phyloP scores from a whole-genome alignment of 2,888 invertebrate genomes.

The Hydroisotoma schaefferi region DNA sequence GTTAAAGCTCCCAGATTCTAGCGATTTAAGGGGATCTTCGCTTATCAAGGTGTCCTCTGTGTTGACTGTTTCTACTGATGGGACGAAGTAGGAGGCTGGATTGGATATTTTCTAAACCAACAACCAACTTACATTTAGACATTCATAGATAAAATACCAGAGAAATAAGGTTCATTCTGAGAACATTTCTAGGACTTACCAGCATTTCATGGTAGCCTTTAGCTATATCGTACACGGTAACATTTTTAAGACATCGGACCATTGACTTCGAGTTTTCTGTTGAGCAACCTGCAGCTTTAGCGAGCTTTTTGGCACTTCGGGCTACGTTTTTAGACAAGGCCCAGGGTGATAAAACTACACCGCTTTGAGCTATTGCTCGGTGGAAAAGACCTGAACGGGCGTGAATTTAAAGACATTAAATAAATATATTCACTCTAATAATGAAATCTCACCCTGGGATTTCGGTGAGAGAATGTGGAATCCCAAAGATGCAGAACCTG shows the following conservation, averaged over 20 bases:
- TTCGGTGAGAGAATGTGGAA: conserved; percentile 22
- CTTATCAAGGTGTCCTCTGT: neutral
- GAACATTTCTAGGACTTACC: conserved; percentile 2
- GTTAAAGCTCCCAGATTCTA: neutral
- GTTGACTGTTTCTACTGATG: neutral
- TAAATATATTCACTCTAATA: neutral
- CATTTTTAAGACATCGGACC: conserved; percentile 2
- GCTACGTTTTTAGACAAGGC: neutral
- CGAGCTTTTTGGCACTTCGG: neutral
- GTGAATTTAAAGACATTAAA: neutral
- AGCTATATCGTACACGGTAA: neutral
- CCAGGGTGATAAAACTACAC: neutral
- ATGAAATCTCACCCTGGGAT: conserved; percentile 18
- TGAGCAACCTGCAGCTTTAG: neutral
- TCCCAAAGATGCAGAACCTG: conserved; percentile 17
- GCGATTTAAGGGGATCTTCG: neutral
- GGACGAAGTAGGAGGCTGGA: conserved; percentile 7
- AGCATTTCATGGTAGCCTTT: neutral
- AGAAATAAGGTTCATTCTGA: neutral
- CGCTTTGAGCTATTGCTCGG: neutral
- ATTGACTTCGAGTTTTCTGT: neutral
- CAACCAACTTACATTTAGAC: neutral
- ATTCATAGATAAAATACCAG: neutral
- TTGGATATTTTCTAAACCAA: neutral
- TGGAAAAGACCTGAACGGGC: neutral